phyloP scores from a whole-genome alignment of 2,888 invertebrate species.

The Trachelus tabidus region DNA sequence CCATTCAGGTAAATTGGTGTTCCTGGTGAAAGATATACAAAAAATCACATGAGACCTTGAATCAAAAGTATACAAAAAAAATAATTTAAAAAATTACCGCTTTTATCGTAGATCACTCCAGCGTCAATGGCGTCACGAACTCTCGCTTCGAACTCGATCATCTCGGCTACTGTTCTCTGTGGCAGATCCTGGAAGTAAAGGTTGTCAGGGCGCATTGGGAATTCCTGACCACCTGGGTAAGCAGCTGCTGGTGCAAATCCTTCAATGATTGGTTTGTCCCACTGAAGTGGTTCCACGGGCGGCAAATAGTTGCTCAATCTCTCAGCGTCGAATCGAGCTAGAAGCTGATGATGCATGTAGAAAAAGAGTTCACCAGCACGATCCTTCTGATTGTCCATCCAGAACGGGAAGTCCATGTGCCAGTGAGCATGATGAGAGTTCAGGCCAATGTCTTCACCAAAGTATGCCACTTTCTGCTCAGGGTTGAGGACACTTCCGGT shows the following conservation, averaged over 20 bases:
- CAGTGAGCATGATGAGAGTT: conserved; percentile 74
- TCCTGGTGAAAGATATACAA: conserved; percentile 21
- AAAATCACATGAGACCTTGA: conserved; percentile 47
- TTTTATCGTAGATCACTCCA: conserved; percentile 61
- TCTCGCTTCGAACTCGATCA: conserved; percentile 68
- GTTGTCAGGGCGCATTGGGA: conserved; percentile 65
- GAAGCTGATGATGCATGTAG: conserved; percentile 72
- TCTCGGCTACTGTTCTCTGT: conserved; percentile 56
- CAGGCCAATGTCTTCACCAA: conserved; percentile 76
- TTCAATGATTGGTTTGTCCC: conserved; percentile 60
- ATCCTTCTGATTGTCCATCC: conserved; percentile 71
- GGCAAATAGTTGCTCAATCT: conserved; percentile 67
- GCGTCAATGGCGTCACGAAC: conserved; percentile 70
- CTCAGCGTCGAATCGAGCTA: conserved; percentile 77
- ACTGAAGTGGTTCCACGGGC: conserved; percentile 62
- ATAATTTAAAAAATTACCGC: background rate
- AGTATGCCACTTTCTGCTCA: conserved; percentile 73
- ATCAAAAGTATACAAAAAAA: background rate
- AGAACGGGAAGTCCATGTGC: conserved; percentile 73
- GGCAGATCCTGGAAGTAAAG: conserved; percentile 41
- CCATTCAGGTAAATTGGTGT: conserved; percentile 50
- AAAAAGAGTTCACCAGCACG: conserved; percentile 75
- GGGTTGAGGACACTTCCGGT: conserved; percentile 68
- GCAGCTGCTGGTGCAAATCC: conserved; percentile 71
- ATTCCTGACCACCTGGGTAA: conserved; percentile 68